Base-by-base conservation (phyloP, 2,888 invertebrate genomes). In the Zeuzera pyrina region DNA sequence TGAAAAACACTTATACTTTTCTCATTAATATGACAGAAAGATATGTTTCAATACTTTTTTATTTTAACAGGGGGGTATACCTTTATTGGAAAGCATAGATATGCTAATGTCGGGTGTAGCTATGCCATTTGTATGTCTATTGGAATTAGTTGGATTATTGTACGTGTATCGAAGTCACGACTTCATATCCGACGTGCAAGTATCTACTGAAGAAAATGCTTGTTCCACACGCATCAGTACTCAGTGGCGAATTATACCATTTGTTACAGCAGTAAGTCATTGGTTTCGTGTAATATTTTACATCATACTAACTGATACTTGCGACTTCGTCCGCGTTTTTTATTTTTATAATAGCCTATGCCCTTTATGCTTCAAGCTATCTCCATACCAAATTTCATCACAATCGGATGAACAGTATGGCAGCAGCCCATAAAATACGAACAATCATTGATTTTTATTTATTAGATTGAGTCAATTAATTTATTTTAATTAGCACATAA, bases 161-260 rank as follows among this genome's bases (percentile, higher is more conserved):
- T 71, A 59, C 42, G 57, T 76, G 39, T 79, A 79, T 47, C 57
- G 70, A 30, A 57, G 67, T 32, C 49, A 35, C 23, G 81, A 81
- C 47, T 81, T 81, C 41, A 30, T 64, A 5, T 79, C 81, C 1
- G 81, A 81, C 41, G 52, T 78, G 49, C 56, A 69, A 32, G 15
- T 78, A 4, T 66, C 81, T 13, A 77, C 69, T 7, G 83, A 79
- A 35, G 78, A 79, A 0, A 73, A 64, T 42, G 31, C 56, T 3
- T 79, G 83, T 43, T 41, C 69, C 2, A 38, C 65, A 2, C 61
- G 79, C 7, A 57, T 81, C 21, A 39, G 42, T 34, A 42, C 51
- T 4, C 72, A 70, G 45, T 79, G 73, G 76, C 56, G 65, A 25
- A 43, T 69, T 10, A 51, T 77, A 37, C 79, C 83, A 2, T 42